phyloP scores from a whole-genome alignment of 2,113 vertebrate genomes.

The Microcebus griseorufus region DNA sequence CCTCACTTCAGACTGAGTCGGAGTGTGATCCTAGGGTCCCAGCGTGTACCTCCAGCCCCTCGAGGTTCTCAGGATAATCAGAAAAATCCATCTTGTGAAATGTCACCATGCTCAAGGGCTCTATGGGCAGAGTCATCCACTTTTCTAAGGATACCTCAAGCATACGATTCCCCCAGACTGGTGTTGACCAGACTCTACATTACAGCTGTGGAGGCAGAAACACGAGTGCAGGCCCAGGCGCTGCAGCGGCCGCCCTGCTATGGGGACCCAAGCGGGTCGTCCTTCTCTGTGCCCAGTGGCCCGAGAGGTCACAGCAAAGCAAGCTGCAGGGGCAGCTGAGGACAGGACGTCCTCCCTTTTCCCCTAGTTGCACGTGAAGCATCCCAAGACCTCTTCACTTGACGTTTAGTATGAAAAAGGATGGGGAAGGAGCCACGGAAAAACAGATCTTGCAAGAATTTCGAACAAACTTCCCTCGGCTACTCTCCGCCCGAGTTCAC shows the following conservation, averaged over 20 bases:
- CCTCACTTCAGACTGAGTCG: neutral
- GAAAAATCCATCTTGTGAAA: neutral
- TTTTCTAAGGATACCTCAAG: rapidly evolving
- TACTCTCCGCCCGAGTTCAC: neutral
- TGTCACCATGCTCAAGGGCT: neutral
- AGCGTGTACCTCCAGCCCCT: neutral
- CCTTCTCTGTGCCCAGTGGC: neutral
- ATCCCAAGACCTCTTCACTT: neutral
- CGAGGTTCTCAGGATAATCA: neutral
- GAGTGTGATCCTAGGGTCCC: neutral
- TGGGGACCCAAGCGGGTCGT: neutral
- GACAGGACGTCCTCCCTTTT: too few relatives aligned
- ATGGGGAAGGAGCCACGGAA: neutral
- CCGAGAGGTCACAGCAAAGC: neutral
- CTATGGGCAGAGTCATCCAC: neutral
- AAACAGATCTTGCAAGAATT: neutral
- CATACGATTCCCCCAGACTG: neutral
- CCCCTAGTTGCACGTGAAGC: rapidly evolving
- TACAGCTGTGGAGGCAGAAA: neutral
- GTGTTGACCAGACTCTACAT: rapidly evolving
- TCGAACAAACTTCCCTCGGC: neutral
- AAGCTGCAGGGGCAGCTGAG: neutral
- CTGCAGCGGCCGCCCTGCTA: rapidly evolving
- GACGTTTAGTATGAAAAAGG: neutral
- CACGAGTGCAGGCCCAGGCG: rapidly evolving